Base-by-base conservation (phyloP, 2,113 vertebrate species). In the Syngnathus floridae region DNA sequence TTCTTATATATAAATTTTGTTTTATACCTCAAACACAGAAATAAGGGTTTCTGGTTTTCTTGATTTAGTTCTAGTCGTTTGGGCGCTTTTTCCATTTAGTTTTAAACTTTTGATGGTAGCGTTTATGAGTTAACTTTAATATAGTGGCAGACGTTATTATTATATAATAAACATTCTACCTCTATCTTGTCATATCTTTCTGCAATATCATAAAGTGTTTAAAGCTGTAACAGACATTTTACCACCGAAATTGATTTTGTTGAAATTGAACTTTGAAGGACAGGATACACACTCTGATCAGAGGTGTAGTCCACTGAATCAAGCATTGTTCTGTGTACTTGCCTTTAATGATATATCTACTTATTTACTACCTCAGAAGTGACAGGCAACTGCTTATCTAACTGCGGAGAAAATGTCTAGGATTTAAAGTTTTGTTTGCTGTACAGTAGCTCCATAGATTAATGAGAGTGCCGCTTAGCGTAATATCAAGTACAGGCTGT, bases 351-450 rank as follows among this genome's bases (percentile, higher is more conserved):
- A 73, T 79, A 76, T 82, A 76, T 87, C 70, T 84, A 84, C 83
- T 83, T 86, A 81, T 84, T 77, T 84, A 88, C 87, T 89, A 89
- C 87, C 87, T 89, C 87, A 87, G 77, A 76, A 84, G 73, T 73
- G 78, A 87, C 62, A 65, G 76, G 67, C 19, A 43, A 74, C 83
- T 86, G 83, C 82, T 80, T 64, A 59, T 74, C 67, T 81, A 82
- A 84, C 80, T 77, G 70, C 82, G 82, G 81, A 84, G 74, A 82
- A 75, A 64, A 78, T 76, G 72, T 82, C 69, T 79, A 69, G 73
- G 80, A 74, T 80, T 81, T 80, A 79, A 67, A 78, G 69, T 84
- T 82, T 84, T 51, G 72, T 80, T 82, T 78, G 62, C 79, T 65
- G 73, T 84, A 31, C 26, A 31, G 26, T 31, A 82, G 81, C 81